phyloP scores from a whole-genome alignment of 1,140 invertebrate genomes.

The Ceratosolen fusciceps region DNA sequence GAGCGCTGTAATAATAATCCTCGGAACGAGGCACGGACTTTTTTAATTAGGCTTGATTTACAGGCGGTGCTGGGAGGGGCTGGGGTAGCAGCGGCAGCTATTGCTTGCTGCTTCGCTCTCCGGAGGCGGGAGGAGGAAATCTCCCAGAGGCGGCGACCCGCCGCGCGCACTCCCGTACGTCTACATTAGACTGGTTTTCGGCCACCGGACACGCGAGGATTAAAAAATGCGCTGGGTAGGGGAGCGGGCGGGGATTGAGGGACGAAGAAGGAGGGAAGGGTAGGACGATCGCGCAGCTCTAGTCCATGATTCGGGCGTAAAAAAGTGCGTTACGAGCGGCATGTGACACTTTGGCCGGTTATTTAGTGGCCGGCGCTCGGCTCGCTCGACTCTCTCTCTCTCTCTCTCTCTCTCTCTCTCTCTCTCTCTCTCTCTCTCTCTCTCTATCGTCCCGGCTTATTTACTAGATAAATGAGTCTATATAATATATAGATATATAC shows the following conservation, averaged over 20 bases:
- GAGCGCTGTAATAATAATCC: slow-evolving; percentile 11
- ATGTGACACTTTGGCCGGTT: neutral
- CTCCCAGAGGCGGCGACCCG: neutral
- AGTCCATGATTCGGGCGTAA: slow-evolving; percentile 6
- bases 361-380: no score
- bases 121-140: neutral
- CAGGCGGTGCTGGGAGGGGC: neutral
- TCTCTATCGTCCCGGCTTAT: neutral
- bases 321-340: neutral
- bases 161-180: neutral
- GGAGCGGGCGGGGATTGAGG: no score
- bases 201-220: slow-evolving; percentile 8
- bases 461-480: slow-evolving; percentile 16
- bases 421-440: neutral
- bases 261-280: no score
- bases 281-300: neutral
- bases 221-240: neutral
- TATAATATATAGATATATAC: no score
- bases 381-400: neutral
- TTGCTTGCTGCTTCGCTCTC: no score
- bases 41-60: slow-evolving; percentile 27
- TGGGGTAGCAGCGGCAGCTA: neutral
- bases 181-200: slow-evolving; percentile 19
- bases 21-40: neutral
- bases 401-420: neutral